Evolutionary conservation across 92 coral and sea anemone genomes (phyloP), one percentile per base, ranked within the genome.

Genomic region (Porites cylindrica): DNA sequence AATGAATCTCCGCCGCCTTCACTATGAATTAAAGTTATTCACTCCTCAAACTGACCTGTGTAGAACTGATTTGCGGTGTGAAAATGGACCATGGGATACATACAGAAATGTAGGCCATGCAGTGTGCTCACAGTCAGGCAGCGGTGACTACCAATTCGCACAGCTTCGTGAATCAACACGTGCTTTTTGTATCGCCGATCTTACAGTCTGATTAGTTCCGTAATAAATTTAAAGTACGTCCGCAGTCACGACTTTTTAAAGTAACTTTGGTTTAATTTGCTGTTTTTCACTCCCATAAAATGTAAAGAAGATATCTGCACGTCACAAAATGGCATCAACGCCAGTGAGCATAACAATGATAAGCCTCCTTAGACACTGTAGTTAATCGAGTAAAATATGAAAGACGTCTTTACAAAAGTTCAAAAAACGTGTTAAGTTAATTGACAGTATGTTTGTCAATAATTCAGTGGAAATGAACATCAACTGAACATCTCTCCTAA

Each of bases 11-110:
- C 6, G 19, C 19, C 1, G 16, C 32, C 32, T 61, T 12, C 16
- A 12, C 13, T 12, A 61, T n/a, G 19, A 61, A 61, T 12, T 16
- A 16, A 5, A 61, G 66, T 12, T 17, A 61, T 61, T 16, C 5
- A 61, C 66, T 61, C 17, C 66, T 61, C 66, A 61, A n/a, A 12
- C 66, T 61, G 66, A 61, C 13, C 13, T 61, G 13, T 8, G 17
- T 12, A 61, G 66, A 61, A 61, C 66, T 61, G 66, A 61, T 61
- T 61, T 61, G 66, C 66, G 16, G 66, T 61, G 66, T 61, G 66
- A n/a, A 61, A 61, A 61, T 61, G 17, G 17, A 61, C 6, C 66
- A 54, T 54, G 13, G 13, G 17, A 17, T 61, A 12, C 17, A 1
- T 17, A 12, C 66, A 61, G 66, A 16, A n/a, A 61, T 61, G 66